Base-by-base conservation (phyloP, 2,113 vertebrate genomes). In the Suricata suricatta region DNA sequence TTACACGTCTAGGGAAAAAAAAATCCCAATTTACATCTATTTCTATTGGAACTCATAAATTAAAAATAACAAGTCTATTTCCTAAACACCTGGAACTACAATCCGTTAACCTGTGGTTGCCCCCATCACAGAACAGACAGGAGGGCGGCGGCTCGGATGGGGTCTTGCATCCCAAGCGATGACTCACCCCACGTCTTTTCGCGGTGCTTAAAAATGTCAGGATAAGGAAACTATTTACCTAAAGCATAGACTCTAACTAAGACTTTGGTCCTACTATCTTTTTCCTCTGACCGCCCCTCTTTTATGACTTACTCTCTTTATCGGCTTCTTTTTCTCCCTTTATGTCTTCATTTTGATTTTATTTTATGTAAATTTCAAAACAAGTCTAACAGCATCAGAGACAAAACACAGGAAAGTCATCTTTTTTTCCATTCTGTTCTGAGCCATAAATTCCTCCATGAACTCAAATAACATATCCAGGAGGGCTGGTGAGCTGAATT, bases 41-140 rank as follows among this genome's bases (percentile, higher is more conserved):
- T 97, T 89, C 68, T 93, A 92, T 52, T 77, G 93, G 87, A 97
- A 74, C 86, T 98, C 93, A 47, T 99, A 98, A 98, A 98, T 98
- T 95, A 64, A 88, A 93, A 97, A 76, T 90, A 98, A 97, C 19
- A 68, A 98, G 92, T 71, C 89, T 80, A 97, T 97, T 97, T 97
- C 95, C 97, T 90, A 96, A 95, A 96, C 93, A 98, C 95, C 96
- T 98, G 98, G 91, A 98, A 94, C 79, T 98, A 79, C 57, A 96
- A 85, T 95, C 93, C 63, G 91, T 94, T 96, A 95, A 84, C 95
- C 74, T 95, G 89, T 93, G 96, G 86, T 77, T 82, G 27, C 81
- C 95, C 95, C 87, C 27, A 86, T 90, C 95, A 31, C 89, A 63
- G 72, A 94, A 95, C 64, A 90, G 83, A n/a, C 90, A 27, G 3